phyloP scores from a whole-genome alignment of 2,888 invertebrate genomes.

The Branchinecta sandiegonensis region DNA sequence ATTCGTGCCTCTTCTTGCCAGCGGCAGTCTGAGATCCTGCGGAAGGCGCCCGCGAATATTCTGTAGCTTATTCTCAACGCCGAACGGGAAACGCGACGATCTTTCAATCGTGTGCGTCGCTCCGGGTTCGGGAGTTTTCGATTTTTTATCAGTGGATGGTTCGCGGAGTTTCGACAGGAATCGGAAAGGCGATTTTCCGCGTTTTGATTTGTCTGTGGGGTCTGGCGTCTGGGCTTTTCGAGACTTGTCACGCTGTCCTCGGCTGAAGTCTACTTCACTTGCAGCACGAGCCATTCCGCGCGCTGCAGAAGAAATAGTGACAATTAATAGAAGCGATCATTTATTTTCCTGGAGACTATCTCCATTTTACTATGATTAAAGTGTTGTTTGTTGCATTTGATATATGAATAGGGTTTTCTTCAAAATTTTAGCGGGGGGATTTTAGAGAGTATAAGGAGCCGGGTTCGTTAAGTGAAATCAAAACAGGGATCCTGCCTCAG shows the following conservation, averaged over 20 bases:
- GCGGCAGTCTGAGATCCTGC: neutral
- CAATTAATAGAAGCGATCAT: slow-evolving; percentile 15
- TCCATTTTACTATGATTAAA: no score
- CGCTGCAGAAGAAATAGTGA: slow-evolving; percentile 27
- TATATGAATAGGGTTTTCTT: no score
- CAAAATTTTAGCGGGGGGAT: no score
- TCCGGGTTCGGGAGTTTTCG: slow-evolving; percentile 41
- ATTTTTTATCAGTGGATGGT: slow-evolving; percentile 54
- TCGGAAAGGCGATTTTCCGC: slow-evolving; percentile 82
- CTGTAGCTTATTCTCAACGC: neutral
- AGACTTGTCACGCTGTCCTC: slow-evolving; percentile 38
- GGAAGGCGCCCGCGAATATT: slow-evolving; percentile 12
- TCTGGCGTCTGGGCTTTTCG: slow-evolving; percentile 27
- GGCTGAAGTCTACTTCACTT: slow-evolving; percentile 60
- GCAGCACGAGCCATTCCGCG: slow-evolving; percentile 50
- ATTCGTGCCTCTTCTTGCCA: slow-evolving; percentile 45
- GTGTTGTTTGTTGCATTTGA: no score
- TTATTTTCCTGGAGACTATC: no score
- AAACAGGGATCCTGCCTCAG: no score
- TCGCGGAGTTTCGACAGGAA: slow-evolving; percentile 69
- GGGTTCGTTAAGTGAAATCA: no score
- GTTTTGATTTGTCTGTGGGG: slow-evolving; percentile 49
- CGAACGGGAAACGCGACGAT: slow-evolving; percentile 14
- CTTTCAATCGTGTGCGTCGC: slow-evolving; percentile 22
- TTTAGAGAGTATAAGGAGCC: no score